Conservation (phyloP, 2,113 vertebrate species). For the Perca schrenkii region DNA sequence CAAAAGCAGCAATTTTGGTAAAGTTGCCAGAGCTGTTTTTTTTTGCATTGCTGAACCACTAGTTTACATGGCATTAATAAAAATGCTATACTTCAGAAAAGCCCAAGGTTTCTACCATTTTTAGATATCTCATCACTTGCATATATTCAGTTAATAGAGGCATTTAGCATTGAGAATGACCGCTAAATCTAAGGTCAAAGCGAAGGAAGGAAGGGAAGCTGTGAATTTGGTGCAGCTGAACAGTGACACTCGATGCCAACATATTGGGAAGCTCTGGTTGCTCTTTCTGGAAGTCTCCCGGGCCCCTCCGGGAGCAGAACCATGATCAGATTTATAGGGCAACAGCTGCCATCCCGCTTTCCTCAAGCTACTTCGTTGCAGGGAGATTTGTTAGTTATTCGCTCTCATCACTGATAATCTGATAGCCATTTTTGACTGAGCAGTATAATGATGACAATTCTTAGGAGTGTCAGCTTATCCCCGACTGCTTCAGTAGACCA, state of each 20-base stretch:
- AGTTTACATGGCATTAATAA: not conserved
- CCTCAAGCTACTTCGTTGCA: conserved; percentile 65
- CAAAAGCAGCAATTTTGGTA: not conserved
- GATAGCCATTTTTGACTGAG: conserved; percentile 78
- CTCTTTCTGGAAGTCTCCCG: conserved; percentile 69
- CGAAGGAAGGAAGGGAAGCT: conserved; percentile 41
- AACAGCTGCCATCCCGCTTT: conserved; percentile 74
- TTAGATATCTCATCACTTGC: conserved; percentile 14
- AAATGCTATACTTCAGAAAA: conserved; percentile 9
- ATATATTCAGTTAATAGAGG: conserved; percentile 42
- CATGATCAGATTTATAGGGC: conserved; percentile 75
- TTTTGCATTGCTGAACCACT: not conserved
- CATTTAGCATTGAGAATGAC: conserved; percentile 43
- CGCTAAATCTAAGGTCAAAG: conserved; percentile 55
- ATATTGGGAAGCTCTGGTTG: conserved; percentile 65
- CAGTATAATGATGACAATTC: conserved; percentile 78
- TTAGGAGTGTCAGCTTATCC: conserved; percentile 78
- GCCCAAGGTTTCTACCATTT: conserved; percentile 4
- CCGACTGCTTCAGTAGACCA: conserved; percentile 79
- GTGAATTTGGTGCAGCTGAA: conserved; percentile 50
- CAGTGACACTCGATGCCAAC: conserved; percentile 34
- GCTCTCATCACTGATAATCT: conserved; percentile 79
- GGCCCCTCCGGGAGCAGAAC: conserved; percentile 53
- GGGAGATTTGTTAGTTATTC: conserved; percentile 76
- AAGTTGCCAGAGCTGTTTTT: conserved; percentile 21